Evolutionary conservation across 1,140 invertebrate genomes (phyloP).

Genomic region (Pseudomyrmex gracilis): DNA sequence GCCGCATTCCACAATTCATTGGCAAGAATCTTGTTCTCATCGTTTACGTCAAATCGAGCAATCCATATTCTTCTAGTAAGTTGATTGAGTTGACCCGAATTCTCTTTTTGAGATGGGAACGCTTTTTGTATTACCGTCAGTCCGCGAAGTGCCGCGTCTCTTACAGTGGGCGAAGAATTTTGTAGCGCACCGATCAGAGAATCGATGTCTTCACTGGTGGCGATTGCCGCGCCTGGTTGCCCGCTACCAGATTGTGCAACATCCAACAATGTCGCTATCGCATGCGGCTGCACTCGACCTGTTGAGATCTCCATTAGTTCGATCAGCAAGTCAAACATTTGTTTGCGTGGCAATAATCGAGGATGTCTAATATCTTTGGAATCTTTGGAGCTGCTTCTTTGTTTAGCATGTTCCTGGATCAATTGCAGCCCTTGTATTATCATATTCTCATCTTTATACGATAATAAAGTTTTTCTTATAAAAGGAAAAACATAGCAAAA

Average conservation of each 20-base stretch:
- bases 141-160: constrained; percentile 92
- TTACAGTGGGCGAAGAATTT: constrained; percentile 89
- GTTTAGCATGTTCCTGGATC: constrained; percentile 90
- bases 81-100: constrained; percentile 87
- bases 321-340: constrained; percentile 93
- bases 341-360: constrained; percentile 90
- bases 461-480: constrained; percentile 88
- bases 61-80: constrained; percentile 92
- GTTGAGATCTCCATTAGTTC: constrained; percentile 91
- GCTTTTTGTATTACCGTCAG: constrained; percentile 88
- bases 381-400: constrained; percentile 85
- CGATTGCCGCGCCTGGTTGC: constrained; percentile 87
- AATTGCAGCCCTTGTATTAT: constrained; percentile 89
- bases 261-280: constrained; percentile 91
- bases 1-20: constrained; percentile 89
- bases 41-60: constrained; percentile 90
- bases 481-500: constrained; percentile 95
- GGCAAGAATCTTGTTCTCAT: constrained; percentile 90
- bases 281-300: constrained; percentile 91
- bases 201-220: constrained; percentile 90
- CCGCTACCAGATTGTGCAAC: constrained; percentile 91
- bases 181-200: constrained; percentile 92
- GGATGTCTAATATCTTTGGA: constrained; percentile 89
- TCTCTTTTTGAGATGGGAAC: constrained; percentile 88
- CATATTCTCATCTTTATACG: constrained; percentile 87